A percentile compares a stretch with the other conserved stretches of the same genome.
Evolutionary conservation across 2,888 invertebrate genomes (phyloP).

Genomic region (Sminthurides aquaticus): DNA sequence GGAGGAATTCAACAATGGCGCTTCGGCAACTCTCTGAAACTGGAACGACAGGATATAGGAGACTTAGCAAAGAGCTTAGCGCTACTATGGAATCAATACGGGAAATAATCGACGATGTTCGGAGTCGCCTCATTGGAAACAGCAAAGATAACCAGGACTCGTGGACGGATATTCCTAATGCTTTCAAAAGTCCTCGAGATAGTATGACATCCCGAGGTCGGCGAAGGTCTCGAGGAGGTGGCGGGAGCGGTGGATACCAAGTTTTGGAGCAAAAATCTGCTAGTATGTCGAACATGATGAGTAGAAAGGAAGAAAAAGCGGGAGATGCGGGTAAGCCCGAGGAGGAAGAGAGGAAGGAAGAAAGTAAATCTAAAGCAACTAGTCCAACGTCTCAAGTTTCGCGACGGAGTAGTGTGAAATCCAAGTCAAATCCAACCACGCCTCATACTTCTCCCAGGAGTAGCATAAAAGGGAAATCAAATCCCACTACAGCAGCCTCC

Average conservation of each 20-base stretch:
- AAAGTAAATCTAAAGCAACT: no score
- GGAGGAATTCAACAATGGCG: neutral
- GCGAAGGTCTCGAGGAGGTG: no score
- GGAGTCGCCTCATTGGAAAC: conserved; percentile 19
- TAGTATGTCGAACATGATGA: no score
- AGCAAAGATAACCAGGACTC: conserved; percentile 27
- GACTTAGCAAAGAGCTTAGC: conserved; percentile 33
- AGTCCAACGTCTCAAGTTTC: neutral
- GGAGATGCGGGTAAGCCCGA: no score
- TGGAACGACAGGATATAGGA: conserved; percentile 8
- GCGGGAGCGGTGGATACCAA: no score
- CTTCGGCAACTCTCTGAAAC: neutral
- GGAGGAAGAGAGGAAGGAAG: no score
- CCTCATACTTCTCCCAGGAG: neutral
- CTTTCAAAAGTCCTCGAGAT: neutral
- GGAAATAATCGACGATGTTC: conserved; percentile 34
- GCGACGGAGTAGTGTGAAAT: neutral
- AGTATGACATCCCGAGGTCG: no score
- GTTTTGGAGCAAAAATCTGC: no score
- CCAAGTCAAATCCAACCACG: neutral
- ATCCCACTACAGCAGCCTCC: neutral
- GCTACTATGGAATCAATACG: conserved; percentile 36
- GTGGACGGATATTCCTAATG: conserved; percentile 26
- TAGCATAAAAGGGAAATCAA: neutral
- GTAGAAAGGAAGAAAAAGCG: no score